Evolutionary conservation across 2,113 vertebrate species (phyloP).

Genomic region (Rattus rattus): DNA sequence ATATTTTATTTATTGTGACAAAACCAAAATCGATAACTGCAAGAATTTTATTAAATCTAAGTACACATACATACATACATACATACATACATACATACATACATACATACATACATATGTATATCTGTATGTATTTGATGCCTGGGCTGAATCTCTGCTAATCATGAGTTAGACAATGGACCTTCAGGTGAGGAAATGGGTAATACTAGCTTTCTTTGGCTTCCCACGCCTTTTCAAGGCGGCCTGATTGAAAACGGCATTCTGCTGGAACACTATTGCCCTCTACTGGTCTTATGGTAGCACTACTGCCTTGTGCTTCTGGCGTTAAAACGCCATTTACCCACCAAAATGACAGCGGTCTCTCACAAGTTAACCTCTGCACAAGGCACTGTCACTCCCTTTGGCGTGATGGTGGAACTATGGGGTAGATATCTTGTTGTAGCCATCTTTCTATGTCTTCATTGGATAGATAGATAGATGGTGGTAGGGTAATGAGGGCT

Average conservation of each 20-base stretch:
- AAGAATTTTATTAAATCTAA: not conserved
- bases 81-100: not conserved
- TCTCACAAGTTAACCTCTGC: not conserved
- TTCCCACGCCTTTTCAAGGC: not conserved
- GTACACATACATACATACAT: not conserved
- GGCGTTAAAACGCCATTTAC: not conserved
- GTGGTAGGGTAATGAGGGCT: not conserved
- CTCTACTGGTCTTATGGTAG: conserved; percentile 44
- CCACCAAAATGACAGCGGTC: not conserved
- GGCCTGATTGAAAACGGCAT: not conserved
- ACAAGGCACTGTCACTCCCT: too few species aligned
- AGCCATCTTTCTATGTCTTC: not conserved
- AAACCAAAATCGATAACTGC: not conserved
- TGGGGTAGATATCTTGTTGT: not conserved
- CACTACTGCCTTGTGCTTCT: not conserved
- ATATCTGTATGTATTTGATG: not conserved
- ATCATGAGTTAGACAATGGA: not conserved
- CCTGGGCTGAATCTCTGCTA: not conserved
- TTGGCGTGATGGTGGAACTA: not conserved
- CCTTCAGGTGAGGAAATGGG: not conserved
- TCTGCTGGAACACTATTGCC: conserved; percentile 27
- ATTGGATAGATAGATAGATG: not conserved
- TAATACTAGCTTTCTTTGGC: not conserved
- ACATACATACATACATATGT: too few species aligned
- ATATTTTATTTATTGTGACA: not conserved